Evolutionary conservation across 2,797 vertebrate species (phyloP).

Genomic region (Euthynnus affinis): DNA sequence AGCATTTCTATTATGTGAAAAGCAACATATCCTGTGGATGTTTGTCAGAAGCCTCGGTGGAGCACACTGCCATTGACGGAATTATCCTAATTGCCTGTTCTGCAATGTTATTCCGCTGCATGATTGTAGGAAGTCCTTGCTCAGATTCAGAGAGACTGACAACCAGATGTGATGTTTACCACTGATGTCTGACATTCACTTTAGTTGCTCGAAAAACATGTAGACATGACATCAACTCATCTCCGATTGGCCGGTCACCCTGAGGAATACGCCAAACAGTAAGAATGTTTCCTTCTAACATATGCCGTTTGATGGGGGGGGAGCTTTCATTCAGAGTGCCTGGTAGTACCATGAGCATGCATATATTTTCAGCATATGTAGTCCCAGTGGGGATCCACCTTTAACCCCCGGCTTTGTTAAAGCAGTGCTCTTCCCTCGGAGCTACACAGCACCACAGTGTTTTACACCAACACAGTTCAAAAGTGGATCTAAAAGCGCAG

Average conservation of each 20-base stretch:
- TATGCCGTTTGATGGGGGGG: constrained; percentile 26
- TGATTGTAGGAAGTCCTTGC: constrained; percentile 7
- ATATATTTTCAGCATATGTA: constrained; percentile 46
- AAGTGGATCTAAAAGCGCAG: constrained; percentile 43
- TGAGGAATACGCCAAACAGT: constrained; percentile 3
- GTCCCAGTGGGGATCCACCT: constrained; percentile 37
- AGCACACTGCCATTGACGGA: constrained; percentile 7
- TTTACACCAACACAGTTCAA: constrained; percentile 35
- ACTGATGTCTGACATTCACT: not conserved
- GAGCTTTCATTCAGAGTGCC: constrained; percentile 44
- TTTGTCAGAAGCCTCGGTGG: constrained; percentile 16
- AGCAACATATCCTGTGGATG: constrained; percentile 18
- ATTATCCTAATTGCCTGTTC: not conserved
- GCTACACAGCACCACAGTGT: constrained; percentile 6
- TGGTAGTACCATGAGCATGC: constrained; percentile 20
- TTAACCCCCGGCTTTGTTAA: constrained; percentile 29
- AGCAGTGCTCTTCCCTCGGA: constrained; percentile 1
- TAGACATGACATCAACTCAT: not conserved
- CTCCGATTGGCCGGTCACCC: not conserved
- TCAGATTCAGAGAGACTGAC: not conserved
- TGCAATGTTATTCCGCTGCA: not conserved
- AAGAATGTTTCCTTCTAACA: constrained; percentile 11
- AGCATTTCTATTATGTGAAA: constrained; percentile 44
- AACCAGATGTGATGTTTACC: not conserved
- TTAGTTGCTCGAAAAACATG: not conserved